Evolutionary conservation across 2,888 invertebrate species (phyloP).

Genomic region (Bombylius discolor): DNA sequence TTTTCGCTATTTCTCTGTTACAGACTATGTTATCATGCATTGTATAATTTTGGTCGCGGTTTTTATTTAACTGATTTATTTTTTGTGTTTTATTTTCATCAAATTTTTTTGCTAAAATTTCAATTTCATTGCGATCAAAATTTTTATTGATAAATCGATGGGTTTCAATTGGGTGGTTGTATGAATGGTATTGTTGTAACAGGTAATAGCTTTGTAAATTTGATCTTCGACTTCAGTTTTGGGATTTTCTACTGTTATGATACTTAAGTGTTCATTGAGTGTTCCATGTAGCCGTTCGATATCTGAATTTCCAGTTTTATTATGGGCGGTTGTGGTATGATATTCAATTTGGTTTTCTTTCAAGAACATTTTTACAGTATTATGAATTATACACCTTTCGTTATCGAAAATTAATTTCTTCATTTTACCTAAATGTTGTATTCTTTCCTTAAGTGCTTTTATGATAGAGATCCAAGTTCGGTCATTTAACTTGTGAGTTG

Average conservation of each 20-base stretch:
- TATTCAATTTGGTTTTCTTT: constrained; percentile 3
- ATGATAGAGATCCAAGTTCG: background rate
- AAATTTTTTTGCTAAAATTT: background rate
- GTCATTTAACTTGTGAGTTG: background rate
- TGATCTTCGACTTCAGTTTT: background rate
- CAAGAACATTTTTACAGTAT: background rate
- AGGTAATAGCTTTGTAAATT: background rate
- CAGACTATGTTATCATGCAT: background rate
- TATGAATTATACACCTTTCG: constrained; percentile 1
- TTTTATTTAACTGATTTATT: background rate
- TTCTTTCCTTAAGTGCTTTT: background rate
- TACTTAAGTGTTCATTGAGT: constrained; percentile 9
- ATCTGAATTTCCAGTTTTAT: constrained; percentile 8
- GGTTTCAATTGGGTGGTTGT: background rate
- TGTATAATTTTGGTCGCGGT: background rate
- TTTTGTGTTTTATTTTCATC: background rate
- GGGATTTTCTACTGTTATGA: background rate
- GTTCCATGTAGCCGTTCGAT: constrained; percentile 7
- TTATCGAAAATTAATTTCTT: background rate
- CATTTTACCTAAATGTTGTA: background rate
- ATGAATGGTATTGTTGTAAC: background rate
- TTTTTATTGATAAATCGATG: background rate
- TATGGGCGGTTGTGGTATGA: constrained; percentile 5
- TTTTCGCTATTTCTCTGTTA: background rate
- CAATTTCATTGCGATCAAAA: background rate